These are phyloP conservation scores for Camponotus fellah DNA, from an alignment of 2,888 invertebrate species.

Conservation along the genomic window DNA sequence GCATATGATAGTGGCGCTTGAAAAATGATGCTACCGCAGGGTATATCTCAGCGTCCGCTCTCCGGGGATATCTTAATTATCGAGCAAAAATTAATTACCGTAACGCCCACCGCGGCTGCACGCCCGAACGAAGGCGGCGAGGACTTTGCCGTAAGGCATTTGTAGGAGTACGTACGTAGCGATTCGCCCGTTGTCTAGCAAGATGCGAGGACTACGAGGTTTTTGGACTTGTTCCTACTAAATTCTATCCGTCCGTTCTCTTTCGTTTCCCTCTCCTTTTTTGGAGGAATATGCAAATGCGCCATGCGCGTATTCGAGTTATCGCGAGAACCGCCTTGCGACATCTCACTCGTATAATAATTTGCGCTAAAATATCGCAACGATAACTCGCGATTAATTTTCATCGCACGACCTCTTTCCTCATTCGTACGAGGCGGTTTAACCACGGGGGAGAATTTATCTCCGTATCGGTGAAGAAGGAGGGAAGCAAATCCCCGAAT, in stretches of 20 bases:
- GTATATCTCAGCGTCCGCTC: slow-evolving; percentile 72
- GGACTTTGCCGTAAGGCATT: slow-evolving; percentile 72
- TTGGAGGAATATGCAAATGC: slow-evolving; percentile 2
- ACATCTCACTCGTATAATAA: slow-evolving; percentile 12
- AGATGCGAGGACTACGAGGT: slow-evolving; percentile 33
- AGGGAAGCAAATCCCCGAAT: slow-evolving; percentile 34
- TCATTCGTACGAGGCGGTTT: not conserved
- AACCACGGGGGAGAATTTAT: slow-evolving; percentile 19
- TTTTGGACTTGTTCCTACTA: slow-evolving; percentile 17
- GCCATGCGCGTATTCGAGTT: not conserved
- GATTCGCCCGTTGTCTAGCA: slow-evolving; percentile 36
- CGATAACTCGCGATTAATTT: slow-evolving; percentile 45
- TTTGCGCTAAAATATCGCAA: slow-evolving; percentile 18
- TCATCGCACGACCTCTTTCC: slow-evolving; percentile 12
- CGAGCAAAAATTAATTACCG: slow-evolving; percentile 82
- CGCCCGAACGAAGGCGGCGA: slow-evolving; percentile 60
- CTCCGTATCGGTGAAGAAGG: not conserved
- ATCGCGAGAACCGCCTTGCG: not conserved
- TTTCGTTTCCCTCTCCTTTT: not conserved
- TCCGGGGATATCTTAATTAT: slow-evolving; percentile 82
- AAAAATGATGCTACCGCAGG: slow-evolving; percentile 79
- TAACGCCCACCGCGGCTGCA: slow-evolving; percentile 78
- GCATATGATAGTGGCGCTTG: slow-evolving; percentile 69
- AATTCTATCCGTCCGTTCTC: slow-evolving; percentile 22
- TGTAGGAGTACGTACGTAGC: slow-evolving; percentile 68